Conservation (phyloP, 2,888 invertebrate genomes). For the Baccha elongata region DNA sequence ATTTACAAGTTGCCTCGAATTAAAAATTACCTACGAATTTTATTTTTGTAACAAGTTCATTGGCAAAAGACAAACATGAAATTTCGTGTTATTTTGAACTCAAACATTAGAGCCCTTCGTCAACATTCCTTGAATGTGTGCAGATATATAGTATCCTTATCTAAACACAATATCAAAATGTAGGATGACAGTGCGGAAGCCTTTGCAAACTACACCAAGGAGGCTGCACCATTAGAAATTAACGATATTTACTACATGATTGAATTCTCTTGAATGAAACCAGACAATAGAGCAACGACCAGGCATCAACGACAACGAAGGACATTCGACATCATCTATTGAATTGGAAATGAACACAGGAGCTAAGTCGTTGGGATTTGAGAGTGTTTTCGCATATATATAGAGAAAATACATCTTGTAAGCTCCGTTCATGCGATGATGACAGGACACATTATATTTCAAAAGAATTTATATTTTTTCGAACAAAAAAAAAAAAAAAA, state of each 20-base stretch:
- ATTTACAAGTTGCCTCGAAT: not conserved
- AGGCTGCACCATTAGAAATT: slow-evolving; percentile 37
- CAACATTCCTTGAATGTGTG: not conserved
- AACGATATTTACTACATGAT: slow-evolving; percentile 46
- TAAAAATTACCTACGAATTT: not conserved
- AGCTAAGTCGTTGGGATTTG: slow-evolving; percentile 7
- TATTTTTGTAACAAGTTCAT: not conserved
- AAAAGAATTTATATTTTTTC: not conserved
- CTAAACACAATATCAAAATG: slow-evolving; percentile 38
- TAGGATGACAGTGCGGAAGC: slow-evolving; percentile 28
- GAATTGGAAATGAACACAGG: slow-evolving; percentile 30
- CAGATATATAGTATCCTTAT: slow-evolving; percentile 20
- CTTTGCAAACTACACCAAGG: slow-evolving; percentile 34
- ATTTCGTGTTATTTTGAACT: slow-evolving; percentile 23
- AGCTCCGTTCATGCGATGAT: not conserved
- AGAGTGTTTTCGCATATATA: not conserved
- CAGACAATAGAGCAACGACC: slow-evolving; percentile 12
- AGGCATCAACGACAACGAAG: slow-evolving; percentile 7
- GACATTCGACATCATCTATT: slow-evolving; percentile 34
- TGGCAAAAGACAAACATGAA: slow-evolving; percentile 6
- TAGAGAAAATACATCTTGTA: not conserved
- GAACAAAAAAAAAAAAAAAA: not conserved
- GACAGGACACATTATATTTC: not conserved
- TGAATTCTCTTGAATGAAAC: slow-evolving; percentile 47
- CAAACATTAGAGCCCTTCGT: slow-evolving; percentile 1